A percentile compares a stretch with the other conserved stretches of the same genome.
Evolutionary conservation across 2,888 invertebrate genomes (phyloP).

Genomic region (Cyrtodaria siliqua): DNA sequence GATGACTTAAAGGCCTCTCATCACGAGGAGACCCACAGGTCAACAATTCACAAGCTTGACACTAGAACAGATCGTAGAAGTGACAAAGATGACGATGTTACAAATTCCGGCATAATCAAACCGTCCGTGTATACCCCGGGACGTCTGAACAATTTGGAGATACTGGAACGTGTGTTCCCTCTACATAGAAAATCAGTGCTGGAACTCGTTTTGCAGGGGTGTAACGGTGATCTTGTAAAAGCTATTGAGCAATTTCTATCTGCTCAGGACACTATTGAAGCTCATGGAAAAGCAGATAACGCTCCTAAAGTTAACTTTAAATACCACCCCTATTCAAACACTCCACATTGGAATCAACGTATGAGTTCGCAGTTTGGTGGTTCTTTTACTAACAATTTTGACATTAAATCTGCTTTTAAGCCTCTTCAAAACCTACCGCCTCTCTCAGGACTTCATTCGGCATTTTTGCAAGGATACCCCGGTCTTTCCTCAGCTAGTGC

Average conservation of each 20-base stretch:
- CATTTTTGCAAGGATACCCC: constrained; percentile 76
- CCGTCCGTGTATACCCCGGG: constrained; percentile 84
- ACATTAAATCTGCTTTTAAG: constrained; percentile 85
- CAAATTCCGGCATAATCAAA: constrained; percentile 19
- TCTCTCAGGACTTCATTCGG: constrained; percentile 77
- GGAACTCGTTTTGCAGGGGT: constrained; percentile 95
- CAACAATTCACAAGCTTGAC: too few relatives aligned
- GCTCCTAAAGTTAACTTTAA: constrained; percentile 32
- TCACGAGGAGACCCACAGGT: too few relatives aligned
- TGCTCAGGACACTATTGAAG: constrained; percentile 83
- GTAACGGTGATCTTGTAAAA: constrained; percentile 95
- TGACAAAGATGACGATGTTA: not conserved
- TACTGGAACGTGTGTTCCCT: constrained; percentile 95
- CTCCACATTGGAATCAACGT: constrained; percentile 57
- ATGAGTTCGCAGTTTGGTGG: constrained; percentile 56
- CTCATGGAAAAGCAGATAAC: constrained; percentile 65
- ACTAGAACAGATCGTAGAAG: too few relatives aligned
- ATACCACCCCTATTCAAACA: constrained; percentile 63
- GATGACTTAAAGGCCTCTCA: constrained; percentile 17
- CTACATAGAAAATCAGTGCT: constrained; percentile 94
- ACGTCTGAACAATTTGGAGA: constrained; percentile 89
- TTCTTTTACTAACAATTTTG: constrained; percentile 62
- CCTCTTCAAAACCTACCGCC: constrained; percentile 75
- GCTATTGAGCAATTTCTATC: constrained; percentile 94
- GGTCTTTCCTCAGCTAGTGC: constrained; percentile 42